Conservation (phyloP, 1,140 invertebrate species). For the Frieseomelitta varia region DNA sequence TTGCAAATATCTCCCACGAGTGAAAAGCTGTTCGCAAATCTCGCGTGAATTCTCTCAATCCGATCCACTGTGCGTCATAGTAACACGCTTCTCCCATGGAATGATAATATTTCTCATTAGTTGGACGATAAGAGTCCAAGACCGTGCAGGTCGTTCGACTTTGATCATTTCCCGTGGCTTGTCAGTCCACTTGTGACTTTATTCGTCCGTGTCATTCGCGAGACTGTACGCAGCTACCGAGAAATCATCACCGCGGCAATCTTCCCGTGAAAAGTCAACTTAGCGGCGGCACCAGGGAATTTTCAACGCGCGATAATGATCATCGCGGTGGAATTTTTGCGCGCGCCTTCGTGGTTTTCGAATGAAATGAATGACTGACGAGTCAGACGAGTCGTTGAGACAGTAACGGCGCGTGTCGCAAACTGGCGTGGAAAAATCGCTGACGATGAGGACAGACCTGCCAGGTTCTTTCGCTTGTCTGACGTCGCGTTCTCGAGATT, state of each 20-base stretch:
- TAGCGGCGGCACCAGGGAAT: neutral
- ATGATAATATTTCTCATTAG: neutral
- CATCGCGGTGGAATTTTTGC: slow-evolving; percentile 8
- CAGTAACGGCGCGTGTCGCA: no score
- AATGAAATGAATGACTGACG: neutral
- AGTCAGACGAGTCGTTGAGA: neutral
- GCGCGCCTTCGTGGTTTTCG: neutral
- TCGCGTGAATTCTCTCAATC: no score
- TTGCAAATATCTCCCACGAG: no score
- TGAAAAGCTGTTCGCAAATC: no score
- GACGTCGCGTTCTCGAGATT: neutral
- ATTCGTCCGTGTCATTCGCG: slow-evolving; percentile 20
- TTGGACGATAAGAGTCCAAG: neutral
- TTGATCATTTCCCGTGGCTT: slow-evolving; percentile 7
- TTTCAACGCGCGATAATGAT: neutral
- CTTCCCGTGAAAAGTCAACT: neutral
- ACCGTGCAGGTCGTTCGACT: slow-evolving; percentile 7
- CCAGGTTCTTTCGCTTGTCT: neutral
- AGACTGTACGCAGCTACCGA: slow-evolving; percentile 5
- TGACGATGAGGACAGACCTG: neutral
- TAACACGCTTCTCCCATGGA: neutral
- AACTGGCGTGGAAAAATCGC: slow-evolving; percentile 15
- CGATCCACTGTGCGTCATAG: neutral
- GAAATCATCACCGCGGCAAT: neutral
- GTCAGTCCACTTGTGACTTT: neutral